Conservation (phyloP, 1,140 invertebrate species). For the Drosophila carrolli region DNA sequence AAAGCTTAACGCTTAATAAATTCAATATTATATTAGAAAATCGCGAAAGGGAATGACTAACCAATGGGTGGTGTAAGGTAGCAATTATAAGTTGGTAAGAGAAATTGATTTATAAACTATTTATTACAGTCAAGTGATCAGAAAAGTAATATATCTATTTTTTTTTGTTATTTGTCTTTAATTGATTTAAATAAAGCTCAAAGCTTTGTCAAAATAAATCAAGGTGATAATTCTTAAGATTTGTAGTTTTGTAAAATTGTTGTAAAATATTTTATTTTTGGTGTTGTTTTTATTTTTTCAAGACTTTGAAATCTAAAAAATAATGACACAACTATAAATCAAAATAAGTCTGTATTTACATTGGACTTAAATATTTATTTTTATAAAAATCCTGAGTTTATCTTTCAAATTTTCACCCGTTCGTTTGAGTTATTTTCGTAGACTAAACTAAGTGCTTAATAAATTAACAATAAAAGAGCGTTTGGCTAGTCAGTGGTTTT, state of each 20-base stretch:
- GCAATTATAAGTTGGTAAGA: neutral
- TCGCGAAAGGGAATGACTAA: constrained; percentile 10
- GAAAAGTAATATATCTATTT: too few species aligned
- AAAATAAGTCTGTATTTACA: neutral
- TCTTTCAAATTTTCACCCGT: constrained; percentile 17
- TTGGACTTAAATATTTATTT: neutral
- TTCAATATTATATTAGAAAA: constrained; percentile 30
- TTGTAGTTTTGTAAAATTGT: too few species aligned
- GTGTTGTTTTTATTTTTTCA: too few species aligned
- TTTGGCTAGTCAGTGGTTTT: constrained; percentile 30
- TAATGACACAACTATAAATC: neutral
- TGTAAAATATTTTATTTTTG: too few species aligned
- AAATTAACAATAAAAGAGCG: constrained; percentile 60
- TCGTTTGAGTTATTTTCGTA: constrained; percentile 55
- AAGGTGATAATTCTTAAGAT: too few species aligned
- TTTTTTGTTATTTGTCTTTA: too few species aligned
- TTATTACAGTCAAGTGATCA: neutral
- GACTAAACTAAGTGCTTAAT: constrained; percentile 59
- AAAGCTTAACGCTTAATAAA: constrained; percentile 34
- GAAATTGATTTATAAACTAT: neutral
- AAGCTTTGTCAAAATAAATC: too few species aligned
- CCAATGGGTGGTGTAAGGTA: neutral
- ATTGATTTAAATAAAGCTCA: too few species aligned
- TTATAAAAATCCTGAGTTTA: neutral
- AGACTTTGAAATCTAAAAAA: too few species aligned